Percentiles rank a stretch among this genome's conserved stretches.
phyloP scores from a whole-genome alignment of 2,113 vertebrate species.

The Oriolus oriolus region DNA sequence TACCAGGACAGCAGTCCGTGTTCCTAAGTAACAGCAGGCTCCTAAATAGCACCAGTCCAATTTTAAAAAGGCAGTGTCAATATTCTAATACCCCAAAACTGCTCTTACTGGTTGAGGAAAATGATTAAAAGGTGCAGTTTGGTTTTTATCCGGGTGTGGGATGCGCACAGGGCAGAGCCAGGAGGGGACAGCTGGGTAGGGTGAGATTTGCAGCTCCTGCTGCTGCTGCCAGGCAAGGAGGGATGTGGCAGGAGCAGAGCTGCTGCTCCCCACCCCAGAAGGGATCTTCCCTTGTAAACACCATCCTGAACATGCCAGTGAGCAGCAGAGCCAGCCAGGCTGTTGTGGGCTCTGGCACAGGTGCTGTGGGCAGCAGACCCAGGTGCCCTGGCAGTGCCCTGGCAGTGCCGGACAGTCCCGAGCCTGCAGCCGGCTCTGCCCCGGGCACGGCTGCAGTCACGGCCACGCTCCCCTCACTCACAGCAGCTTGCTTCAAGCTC shows the following conservation, averaged over 20 bases:
- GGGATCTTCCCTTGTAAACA: background rate
- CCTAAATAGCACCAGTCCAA: background rate
- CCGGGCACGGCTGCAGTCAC: background rate
- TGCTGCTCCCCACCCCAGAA: background rate
- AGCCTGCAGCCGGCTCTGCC: background rate
- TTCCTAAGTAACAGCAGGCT: background rate
- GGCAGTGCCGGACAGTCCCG: too few species aligned
- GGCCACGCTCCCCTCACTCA: background rate
- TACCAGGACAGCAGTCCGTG: background rate
- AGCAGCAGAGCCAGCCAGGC: background rate
- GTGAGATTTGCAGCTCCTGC: background rate
- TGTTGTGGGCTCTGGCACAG: background rate
- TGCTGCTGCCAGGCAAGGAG: background rate
- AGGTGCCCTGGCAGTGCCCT: background rate
- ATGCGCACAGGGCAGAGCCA: background rate
- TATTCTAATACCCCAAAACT: background rate
- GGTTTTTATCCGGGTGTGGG: background rate
- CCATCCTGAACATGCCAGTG: fast-evolving
- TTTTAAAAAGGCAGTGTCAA: background rate
- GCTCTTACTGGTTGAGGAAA: background rate
- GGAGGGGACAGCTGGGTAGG: background rate
- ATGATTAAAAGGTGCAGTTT: background rate
- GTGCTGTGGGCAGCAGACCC: background rate
- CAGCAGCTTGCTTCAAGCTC: background rate
- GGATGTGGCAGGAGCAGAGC: background rate